phyloP scores from a whole-genome alignment of 2,888 invertebrate species.

The Flexamia atlantica region DNA sequence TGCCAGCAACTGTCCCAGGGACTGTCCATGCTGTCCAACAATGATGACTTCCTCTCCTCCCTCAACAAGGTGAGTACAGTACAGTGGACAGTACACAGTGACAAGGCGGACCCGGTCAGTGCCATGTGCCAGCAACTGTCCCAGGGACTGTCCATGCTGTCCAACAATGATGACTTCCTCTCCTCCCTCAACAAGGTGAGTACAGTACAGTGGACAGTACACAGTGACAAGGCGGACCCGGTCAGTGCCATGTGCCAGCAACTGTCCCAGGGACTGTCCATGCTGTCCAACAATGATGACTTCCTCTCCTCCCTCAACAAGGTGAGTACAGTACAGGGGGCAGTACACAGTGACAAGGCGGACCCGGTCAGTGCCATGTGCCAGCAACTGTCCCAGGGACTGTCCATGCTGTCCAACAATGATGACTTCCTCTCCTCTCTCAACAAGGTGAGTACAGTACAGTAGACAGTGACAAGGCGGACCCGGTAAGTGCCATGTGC shows the following conservation, averaged over 20 bases:
- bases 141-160: conserved; percentile 85
- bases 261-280: conserved; percentile 85
- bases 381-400: conserved; percentile 86
- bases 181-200: background rate
- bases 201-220: too few relatives aligned
- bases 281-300: conserved; percentile 81
- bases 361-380: conserved; percentile 84
- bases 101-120: conserved; percentile 78
- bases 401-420: conserved; percentile 84
- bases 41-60: conserved; percentile 73
- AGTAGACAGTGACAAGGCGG: conserved; percentile 76
- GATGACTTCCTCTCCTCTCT: conserved; percentile 72
- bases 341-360: conserved; percentile 77
- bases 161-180: conserved; percentile 77
- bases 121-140: conserved; percentile 88
- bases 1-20: conserved; percentile 88
- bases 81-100: conserved; percentile 76
- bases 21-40: conserved; percentile 84
- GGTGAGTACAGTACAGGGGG: conserved; percentile 77
- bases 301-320: conserved; percentile 28
- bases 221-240: conserved; percentile 76
- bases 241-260: conserved; percentile 88
- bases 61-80: background rate
- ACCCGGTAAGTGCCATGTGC: conserved; percentile 84
- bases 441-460: conserved; percentile 70